Base-by-base conservation (phyloP, 2,113 vertebrate species). In the Bubo blakistoni region DNA sequence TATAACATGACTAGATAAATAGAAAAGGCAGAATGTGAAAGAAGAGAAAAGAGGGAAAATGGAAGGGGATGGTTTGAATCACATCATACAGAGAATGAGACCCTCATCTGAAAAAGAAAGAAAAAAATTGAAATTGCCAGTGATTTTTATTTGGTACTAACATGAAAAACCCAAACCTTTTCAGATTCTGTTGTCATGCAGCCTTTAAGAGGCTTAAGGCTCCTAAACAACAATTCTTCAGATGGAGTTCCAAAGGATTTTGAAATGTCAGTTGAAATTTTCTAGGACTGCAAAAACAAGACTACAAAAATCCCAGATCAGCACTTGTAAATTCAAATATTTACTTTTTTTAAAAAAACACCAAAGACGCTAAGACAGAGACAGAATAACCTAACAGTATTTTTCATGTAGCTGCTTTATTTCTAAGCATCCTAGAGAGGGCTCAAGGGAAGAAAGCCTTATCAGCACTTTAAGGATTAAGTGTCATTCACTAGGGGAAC, bases 391-490 rank as follows among this genome's bases (percentile, higher is more conserved):
- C 72, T 65, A 71, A 95, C 30, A 88, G 71, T 10, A 71, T 81
- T 79, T 97, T 67, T 94, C 89, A 91, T 94, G 66, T 55, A 89
- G 44, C 19, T 92, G 13, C 29, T 88, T 95, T 96, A 95, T 79
- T 81, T 91, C 86, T 82, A 91, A 96, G 42, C 57, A 62, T 62
- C 71, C 46, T 77, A 92, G 80, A 83, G 70, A 97, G 49, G 54
- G 85, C 90, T 90, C 65, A 96, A 96, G 55, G 57, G 63, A 87
- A 95, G 34, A 97, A 90, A 71, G n/a, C 26, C 42, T 95, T 97
- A 97, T 96, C 96, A 97, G 78, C 52, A 96, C 51, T 96, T 97
- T 94, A 69, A 95, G 92, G 90, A 96, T 95, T 95, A 97, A 95
- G 73, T 94, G 81, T 67, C 66, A 81, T 92, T 96, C 94, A 96